Percentiles rank a stretch among this genome's conserved stretches.
Conservation (phyloP, 1,140 invertebrate species). For the Cardiocondyla obscurior region DNA sequence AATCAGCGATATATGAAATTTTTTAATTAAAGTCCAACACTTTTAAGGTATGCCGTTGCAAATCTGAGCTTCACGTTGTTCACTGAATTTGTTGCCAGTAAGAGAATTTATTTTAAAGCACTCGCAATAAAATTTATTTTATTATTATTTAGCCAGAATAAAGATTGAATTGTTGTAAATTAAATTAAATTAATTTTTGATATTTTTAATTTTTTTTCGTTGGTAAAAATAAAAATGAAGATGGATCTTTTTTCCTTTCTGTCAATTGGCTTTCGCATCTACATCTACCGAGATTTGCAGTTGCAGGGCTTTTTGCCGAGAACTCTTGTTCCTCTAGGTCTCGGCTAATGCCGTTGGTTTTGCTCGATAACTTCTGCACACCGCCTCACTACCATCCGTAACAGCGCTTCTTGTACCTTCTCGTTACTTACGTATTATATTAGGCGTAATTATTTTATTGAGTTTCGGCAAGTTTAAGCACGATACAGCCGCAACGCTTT, state of each 20-base stretch:
- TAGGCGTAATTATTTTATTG: slow-evolving; percentile 48
- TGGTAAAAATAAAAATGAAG: slow-evolving; percentile 1
- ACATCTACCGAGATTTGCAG: slow-evolving; percentile 8
- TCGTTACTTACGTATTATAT: slow-evolving; percentile 38
- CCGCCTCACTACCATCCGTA: not conserved
- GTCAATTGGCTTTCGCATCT: not conserved
- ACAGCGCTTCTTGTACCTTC: slow-evolving; percentile 20
- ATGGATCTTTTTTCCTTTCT: not conserved
- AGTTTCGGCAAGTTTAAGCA: slow-evolving; percentile 33
- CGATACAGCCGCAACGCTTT: not conserved
- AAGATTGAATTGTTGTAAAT: too few relatives aligned
- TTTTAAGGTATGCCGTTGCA: too few relatives aligned
- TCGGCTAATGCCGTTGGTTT: slow-evolving; percentile 14
- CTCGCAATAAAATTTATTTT: too few relatives aligned
- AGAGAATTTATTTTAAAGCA: too few relatives aligned
- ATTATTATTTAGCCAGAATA: too few relatives aligned
- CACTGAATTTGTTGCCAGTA: too few relatives aligned
- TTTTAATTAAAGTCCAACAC: too few relatives aligned
- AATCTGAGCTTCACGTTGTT: not conserved
- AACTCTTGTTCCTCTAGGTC: not conserved
- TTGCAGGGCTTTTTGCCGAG: not conserved
- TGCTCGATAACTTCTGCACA: slow-evolving; percentile 2
- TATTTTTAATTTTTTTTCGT: too few relatives aligned
- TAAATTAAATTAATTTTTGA: too few relatives aligned
- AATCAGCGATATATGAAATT: too few relatives aligned